Percentiles rank a stretch among this genome's conserved stretches.
Conservation (phyloP, 2,888 invertebrate genomes). For the Diarsia brunnea region DNA sequence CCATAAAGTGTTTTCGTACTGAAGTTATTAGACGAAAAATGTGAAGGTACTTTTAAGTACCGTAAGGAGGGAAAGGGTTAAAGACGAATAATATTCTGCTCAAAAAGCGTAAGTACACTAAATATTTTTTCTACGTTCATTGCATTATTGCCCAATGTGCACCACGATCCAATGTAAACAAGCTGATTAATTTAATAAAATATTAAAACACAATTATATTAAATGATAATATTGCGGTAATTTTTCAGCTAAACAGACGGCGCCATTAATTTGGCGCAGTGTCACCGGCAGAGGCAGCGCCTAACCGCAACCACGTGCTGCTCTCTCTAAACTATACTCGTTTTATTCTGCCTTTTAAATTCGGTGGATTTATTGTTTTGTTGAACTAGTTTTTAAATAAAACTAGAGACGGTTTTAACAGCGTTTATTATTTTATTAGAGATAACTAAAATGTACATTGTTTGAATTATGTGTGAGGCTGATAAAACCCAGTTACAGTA, state of each 20-base stretch:
- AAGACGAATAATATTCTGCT: not conserved
- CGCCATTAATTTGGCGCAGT: constrained; percentile 61
- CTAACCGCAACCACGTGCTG: constrained; percentile 63
- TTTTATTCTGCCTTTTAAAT: constrained; percentile 45
- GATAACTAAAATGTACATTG: not conserved
- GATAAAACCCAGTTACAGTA: not conserved
- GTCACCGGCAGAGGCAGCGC: constrained; percentile 55
- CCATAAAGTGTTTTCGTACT: too few relatives aligned
- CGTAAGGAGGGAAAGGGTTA: too few relatives aligned
- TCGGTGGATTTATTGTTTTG: constrained; percentile 33
- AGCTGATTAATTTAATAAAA: constrained; percentile 32
- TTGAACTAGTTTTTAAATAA: constrained; percentile 35
- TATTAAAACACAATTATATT: constrained; percentile 40
- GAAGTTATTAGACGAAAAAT: too few relatives aligned
- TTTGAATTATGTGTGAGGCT: not conserved
- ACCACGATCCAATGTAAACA: not conserved
- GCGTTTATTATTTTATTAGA: not conserved
- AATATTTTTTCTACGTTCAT: not conserved
- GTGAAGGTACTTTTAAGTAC: too few relatives aligned
- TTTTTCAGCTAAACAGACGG: constrained; percentile 62
- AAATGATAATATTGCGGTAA: constrained; percentile 47
- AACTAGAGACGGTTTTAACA: not conserved
- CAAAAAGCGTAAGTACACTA: not conserved
- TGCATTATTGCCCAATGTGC: not conserved
- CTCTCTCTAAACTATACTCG: constrained; percentile 53